phyloP scores from a whole-genome alignment of 2,888 invertebrate species.

The Lumbricus terrestris region DNA sequence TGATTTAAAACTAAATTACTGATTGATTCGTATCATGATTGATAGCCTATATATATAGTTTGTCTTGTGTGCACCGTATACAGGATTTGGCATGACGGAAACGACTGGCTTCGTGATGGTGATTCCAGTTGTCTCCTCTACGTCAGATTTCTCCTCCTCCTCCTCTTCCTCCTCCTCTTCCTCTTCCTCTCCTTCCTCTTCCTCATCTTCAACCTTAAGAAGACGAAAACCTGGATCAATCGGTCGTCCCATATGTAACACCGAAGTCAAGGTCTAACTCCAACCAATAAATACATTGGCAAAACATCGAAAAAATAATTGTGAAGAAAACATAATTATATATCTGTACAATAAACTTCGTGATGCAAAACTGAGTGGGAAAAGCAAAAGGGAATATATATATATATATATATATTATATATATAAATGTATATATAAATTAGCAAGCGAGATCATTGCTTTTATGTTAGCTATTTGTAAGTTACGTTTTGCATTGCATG shows the following conservation, averaged over 20 bases:
- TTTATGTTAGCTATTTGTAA: no score
- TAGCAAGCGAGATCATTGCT: not conserved
- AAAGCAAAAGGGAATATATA: no score
- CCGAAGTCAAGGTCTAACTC: not conserved
- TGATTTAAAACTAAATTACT: no score
- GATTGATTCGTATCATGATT: not conserved
- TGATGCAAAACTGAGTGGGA: no score
- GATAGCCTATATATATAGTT: not conserved
- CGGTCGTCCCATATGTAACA: not conserved
- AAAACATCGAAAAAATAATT: no score
- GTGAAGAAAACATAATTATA: no score
- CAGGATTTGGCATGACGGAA: constrained; percentile 12
- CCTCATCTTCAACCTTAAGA: not conserved
- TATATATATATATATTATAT: no score
- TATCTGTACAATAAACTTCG: no score
- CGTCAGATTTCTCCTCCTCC: not conserved
- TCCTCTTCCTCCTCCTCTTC: no score
- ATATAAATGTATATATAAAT: no score
- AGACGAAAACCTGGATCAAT: not conserved
- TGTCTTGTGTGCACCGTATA: not conserved
- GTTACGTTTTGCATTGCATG: no score
- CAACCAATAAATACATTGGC: not conserved
- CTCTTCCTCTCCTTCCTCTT: not conserved
- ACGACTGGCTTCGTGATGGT: not conserved
- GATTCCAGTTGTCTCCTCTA: not conserved